phyloP scores from a whole-genome alignment of 2,113 vertebrate genomes.

The Dipodomys stephensi region DNA sequence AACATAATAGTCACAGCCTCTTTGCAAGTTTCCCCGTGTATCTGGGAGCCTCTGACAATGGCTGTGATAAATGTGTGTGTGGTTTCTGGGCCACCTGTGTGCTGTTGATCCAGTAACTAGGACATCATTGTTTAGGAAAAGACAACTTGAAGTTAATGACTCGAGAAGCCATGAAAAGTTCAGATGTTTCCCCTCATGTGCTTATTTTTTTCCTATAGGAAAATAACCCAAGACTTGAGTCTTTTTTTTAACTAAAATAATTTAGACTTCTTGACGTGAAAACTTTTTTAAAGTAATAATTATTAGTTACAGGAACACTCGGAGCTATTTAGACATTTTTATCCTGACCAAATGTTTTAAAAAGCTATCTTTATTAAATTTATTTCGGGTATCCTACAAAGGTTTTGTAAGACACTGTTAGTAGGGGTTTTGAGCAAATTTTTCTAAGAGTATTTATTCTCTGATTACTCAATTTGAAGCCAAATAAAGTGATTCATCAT shows the following conservation, averaged over 20 bases:
- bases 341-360: not conserved
- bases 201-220: conserved; percentile 24
- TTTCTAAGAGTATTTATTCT: conserved; percentile 4
- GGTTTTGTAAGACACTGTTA: not conserved
- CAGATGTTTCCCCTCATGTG: conserved; percentile 32
- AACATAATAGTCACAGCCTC: conserved; percentile 81
- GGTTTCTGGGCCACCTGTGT: conserved; percentile 75
- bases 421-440: not conserved
- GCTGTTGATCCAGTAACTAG: conserved; percentile 58
- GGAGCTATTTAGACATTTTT: not conserved
- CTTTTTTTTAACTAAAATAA: conserved; percentile 43
- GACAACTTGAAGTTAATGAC: conserved; percentile 60
- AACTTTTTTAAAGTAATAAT: conserved; percentile 13
- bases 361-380: conserved; percentile 28
- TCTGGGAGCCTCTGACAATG: conserved; percentile 69
- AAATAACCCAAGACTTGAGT: conserved; percentile 7
- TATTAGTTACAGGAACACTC: conserved; percentile 19
- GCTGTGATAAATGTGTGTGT: conserved; percentile 55
- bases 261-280: conserved; percentile 34
- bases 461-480: not conserved
- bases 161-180: conserved; percentile 59
- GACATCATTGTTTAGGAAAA: conserved; percentile 71
- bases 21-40: conserved; percentile 69
- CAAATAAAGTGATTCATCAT: conserved; percentile 11
- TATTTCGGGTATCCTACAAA: not conserved